These are phyloP conservation scores for Ptilodon capucinus DNA, from an alignment of 2,888 invertebrate genomes.

Conservation along the genomic window DNA sequence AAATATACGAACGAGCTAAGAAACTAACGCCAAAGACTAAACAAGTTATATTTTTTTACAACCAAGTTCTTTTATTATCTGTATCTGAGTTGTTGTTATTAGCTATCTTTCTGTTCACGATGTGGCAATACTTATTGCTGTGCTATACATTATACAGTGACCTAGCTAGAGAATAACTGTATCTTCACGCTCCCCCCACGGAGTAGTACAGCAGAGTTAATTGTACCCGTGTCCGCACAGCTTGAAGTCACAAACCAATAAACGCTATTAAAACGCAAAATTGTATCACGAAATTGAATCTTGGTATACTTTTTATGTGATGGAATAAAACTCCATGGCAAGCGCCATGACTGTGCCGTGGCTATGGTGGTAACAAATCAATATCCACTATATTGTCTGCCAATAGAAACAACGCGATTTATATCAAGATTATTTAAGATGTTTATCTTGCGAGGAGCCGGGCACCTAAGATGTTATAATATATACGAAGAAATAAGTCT, in stretches of 20 bases:
- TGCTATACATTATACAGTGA: no score
- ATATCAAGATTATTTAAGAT: neutral
- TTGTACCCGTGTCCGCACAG: neutral
- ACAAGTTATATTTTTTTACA: no score
- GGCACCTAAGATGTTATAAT: neutral
- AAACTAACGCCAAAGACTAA: no score
- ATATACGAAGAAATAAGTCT: no score
- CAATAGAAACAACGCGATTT: neutral
- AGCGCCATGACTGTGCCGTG: neutral
- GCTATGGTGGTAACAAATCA: neutral
- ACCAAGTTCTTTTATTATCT: no score
- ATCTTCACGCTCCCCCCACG: no score
- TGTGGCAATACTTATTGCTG: no score
- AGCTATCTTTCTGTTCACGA: no score
- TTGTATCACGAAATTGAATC: conserved; percentile 2
- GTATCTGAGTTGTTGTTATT: no score
- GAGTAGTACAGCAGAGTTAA: neutral
- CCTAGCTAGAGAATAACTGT: no score
- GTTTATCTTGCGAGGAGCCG: neutral
- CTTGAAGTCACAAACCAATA: neutral
- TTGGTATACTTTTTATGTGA: neutral
- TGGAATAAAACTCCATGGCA: neutral
- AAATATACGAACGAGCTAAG: no score
- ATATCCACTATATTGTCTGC: neutral
- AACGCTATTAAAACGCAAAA: neutral